Base-by-base conservation (phyloP, 2,113 vertebrate species). In the Hepsetus odoe region DNA sequence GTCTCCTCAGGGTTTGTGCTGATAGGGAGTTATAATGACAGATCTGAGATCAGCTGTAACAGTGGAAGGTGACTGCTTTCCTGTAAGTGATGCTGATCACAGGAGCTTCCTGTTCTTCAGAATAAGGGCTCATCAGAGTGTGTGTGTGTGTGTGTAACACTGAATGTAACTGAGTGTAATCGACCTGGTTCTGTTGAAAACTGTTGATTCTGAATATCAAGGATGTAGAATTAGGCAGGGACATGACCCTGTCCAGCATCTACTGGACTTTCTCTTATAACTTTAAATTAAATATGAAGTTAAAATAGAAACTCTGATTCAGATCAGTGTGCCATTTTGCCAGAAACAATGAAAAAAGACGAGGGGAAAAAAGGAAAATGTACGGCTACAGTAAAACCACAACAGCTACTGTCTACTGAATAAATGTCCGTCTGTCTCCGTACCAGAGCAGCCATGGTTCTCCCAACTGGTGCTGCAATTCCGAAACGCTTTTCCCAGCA, bases 401-500 rank as follows among this genome's bases (percentile, higher is more conserved):
- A 44, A 44, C 20, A 69, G 42, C 53, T 13, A 40, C 6, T 38
- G 4, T 28, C 35, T 30, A 65, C 12, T 30, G 6, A 46, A 35
- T 16, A 58, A n/a, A 72, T 14, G 20, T 72, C 40, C 20, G 7
- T 69, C 55, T 42, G 69, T 35, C 24, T 74, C 35, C 76, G 20
- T 79, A 82, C 76, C 80, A 32, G 64, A 79, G 51, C 70, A 67
- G 70, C 70, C 62, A 59, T 51, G 64, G 55, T 59, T 72, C 1
- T 82, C 64, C 40, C 61, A 70, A 38, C 18, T 70, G 32, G 61
- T 40, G 69, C 70, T 74, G 32, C 26, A 62, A 81, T 74, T 77
- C 72, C 30, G 26, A 76, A 42, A 72, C 18, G 56, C 65, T 78
- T 77, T 70, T 65, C 65, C 62, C 78, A 76, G 83, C 79, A 85